Base-by-base conservation (phyloP, 2,113 vertebrate genomes). In the Brachyhypopomus occidentalis region DNA sequence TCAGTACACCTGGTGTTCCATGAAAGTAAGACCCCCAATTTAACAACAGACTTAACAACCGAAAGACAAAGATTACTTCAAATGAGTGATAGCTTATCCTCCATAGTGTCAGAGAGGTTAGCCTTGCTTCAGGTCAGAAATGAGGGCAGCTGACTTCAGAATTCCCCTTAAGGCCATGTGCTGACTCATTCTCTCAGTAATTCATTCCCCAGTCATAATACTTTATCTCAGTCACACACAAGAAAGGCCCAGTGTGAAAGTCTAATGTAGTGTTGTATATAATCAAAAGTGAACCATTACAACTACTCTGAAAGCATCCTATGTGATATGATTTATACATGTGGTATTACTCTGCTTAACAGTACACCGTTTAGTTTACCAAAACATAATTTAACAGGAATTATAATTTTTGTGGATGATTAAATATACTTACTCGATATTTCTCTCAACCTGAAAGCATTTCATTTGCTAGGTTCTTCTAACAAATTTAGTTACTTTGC, bases 41-140 rank as follows among this genome's bases (percentile, higher is more conserved):
- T 38, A 73, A 58, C 30, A 20, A 59, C 19, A 74, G 27, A 59
- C n/a, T 34, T 52, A 14, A 52, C 45, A 52, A 69, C 4, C 1
- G 2, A 69, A n/a, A 1, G 22, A 17, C 8, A 72, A 83, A 60
- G 67, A 38, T 69, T 41, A 69, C 4, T 58, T 52, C 45, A 30
- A 73, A 72, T 48, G n/a, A 25, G 12, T 22, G 12, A 23, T 66
- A 20, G 72, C 20, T 45, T 30, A 74, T 22, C 14, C 48, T 58
- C 69, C 45, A 19, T 58, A 38, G 11, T 45, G 59, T 78, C 81
- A 83, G 77, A 69, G 14, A 41, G 27, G 56, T 81, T 81, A 75
- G 72, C 38, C 11, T 20, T 52, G 64, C 62, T 75, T 56, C 56
- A 75, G 72, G 72, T 69, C 22, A 58, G 41, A 72, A 69, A 19